phyloP scores from a whole-genome alignment of 2,113 vertebrate genomes.

The Ammospiza caudacuta region DNA sequence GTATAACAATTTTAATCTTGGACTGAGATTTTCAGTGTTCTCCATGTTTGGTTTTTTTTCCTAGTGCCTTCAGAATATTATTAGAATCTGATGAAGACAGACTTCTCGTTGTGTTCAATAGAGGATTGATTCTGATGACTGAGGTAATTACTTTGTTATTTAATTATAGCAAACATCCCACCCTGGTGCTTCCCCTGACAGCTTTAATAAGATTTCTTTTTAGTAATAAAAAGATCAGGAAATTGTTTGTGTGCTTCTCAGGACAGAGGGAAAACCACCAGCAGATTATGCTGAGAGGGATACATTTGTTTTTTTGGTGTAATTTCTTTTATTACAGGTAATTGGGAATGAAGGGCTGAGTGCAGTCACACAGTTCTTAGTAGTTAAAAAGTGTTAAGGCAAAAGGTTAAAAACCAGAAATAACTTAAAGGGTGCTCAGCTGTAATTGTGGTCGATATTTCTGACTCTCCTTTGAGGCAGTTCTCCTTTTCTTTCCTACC shows the following conservation, averaged over 20 bases:
- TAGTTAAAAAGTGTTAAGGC: neutral
- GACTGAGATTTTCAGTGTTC: neutral
- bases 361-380: neutral
- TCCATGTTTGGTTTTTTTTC: conserved; percentile 36
- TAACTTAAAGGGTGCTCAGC: neutral
- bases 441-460: neutral
- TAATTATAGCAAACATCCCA: neutral
- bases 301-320: neutral
- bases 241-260: neutral
- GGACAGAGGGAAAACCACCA: neutral
- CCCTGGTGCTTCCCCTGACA: neutral
- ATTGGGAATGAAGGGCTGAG: neutral
- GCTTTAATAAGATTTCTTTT: neutral
- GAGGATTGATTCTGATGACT: conserved; percentile 98
- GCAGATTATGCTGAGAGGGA: neutral
- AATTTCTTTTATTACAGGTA: neutral
- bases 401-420: neutral
- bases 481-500: neutral
- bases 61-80: conserved; percentile 98
- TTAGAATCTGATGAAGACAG: conserved; percentile 98
- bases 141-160: conserved; percentile 81
- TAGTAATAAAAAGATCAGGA: neutral
- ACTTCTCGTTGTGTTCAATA: conserved; percentile 96
- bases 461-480: neutral
- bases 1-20: neutral